Evolutionary conservation across 2,113 vertebrate genomes (phyloP).

Genomic region (Salvelinus sp.): DNA sequence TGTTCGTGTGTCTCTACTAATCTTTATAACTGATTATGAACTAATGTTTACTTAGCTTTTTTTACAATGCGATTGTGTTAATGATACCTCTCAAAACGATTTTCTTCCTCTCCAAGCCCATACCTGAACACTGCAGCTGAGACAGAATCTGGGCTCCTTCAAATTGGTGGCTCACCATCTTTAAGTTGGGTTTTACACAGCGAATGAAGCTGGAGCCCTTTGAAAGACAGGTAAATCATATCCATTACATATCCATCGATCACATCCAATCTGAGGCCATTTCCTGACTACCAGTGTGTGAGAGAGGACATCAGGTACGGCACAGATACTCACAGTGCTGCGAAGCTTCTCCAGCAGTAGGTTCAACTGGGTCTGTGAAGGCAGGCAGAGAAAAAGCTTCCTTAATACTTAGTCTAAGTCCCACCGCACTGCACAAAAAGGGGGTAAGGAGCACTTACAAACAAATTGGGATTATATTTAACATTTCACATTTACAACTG

Average conservation of each 20-base stretch:
- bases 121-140: slow-evolving; percentile 98
- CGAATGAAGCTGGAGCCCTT: slow-evolving; percentile 98
- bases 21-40: too few relatives aligned
- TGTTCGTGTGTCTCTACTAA: neutral
- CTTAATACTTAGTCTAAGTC: slow-evolving; percentile 66
- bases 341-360: slow-evolving; percentile 94
- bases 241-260: neutral
- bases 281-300: neutral
- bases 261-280: neutral
- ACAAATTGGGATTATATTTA: too few relatives aligned
- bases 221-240: slow-evolving; percentile 35
- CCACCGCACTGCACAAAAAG: too few relatives aligned
- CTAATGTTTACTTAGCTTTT: neutral
- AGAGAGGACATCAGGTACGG: neutral
- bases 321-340: slow-evolving; percentile 88
- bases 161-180: slow-evolving; percentile 97
- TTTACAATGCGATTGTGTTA: neutral
- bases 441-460: too few relatives aligned
- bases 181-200: slow-evolving; percentile 97
- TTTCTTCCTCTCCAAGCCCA: neutral
- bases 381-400: slow-evolving; percentile 71
- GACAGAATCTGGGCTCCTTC: slow-evolving; percentile 97
- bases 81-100: neutral
- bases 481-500: too few relatives aligned
- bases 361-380: slow-evolving; percentile 91